Percentiles rank a stretch among this genome's conserved stretches.
These are phyloP conservation scores for Ispidina picta DNA, from an alignment of 2,797 vertebrate genomes.

Conservation along the genomic window DNA sequence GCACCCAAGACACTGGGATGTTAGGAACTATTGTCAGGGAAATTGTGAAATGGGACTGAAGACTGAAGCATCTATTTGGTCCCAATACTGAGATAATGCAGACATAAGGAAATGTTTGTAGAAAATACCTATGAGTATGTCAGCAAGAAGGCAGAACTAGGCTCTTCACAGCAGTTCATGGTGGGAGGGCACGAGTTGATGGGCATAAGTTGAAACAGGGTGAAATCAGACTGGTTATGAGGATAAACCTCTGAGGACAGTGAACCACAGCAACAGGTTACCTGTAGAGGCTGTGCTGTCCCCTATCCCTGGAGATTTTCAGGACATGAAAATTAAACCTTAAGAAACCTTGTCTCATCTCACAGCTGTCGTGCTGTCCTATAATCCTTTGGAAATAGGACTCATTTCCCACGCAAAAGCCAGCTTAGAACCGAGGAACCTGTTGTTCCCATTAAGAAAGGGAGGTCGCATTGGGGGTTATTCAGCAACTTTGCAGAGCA, in stretches of 20 bases:
- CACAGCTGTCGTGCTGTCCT: not conserved
- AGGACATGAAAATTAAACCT: not conserved
- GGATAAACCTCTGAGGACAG: not conserved
- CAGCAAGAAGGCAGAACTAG: not conserved
- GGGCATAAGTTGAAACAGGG: not conserved
- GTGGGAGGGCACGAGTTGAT: fast-evolving
- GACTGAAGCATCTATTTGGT: not conserved
- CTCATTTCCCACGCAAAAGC: not conserved
- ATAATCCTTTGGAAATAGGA: not conserved
- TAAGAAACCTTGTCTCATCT: not conserved
- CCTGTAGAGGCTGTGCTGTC: not conserved
- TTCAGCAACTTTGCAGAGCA: not conserved
- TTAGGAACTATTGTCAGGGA: not conserved
- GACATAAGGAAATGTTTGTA: not conserved
- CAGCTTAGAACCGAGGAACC: fast-evolving
- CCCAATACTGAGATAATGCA: not conserved
- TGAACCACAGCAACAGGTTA: not conserved
- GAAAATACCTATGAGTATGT: not conserved
- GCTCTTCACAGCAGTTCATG: not conserved
- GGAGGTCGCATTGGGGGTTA: not conserved
- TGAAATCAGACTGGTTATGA: not conserved
- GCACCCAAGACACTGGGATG: not conserved
- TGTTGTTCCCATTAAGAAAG: not conserved
- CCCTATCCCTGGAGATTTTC: not conserved
- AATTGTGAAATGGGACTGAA: not conserved